Base-by-base conservation (phyloP, 2,113 vertebrate species). In the Mionectes macconnelli region DNA sequence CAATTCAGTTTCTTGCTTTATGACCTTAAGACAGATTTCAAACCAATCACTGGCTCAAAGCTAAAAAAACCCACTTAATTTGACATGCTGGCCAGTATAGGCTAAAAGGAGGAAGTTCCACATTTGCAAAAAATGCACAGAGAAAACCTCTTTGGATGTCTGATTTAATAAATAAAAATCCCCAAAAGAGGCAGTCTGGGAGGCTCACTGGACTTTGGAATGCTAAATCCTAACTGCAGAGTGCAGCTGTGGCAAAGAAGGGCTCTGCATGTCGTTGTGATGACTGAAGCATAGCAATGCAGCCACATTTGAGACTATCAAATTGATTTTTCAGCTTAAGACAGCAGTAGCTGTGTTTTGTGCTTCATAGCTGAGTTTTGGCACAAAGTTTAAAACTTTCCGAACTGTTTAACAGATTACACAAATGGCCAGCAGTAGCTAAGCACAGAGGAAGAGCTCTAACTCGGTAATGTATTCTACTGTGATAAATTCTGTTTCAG, bases 401-500 rank as follows among this genome's bases (percentile, higher is more conserved):
- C 50, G 39, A 90, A 83, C 79, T 93, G 70, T 95, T 90, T 66
- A 95, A 95, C 23, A 95, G 83, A 93, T 89, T 45, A 84, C 35
- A 93, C 53, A 50, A 94, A 79, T 0, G 2, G 53, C 33, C 74
- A 87, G 89, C 75, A 81, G 92, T 64, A 97, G 87, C 78, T 55
- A 91, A 59, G 64, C 35, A 84, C 31, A 37, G 35, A 89, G 35
- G 62, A 84, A 53, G 74, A 31, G 35, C 35, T 94, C 55, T 76
- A 42, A 23, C 73, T 93, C 69, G 23, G 75, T 95, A 91, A 96
- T 84, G 28, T 78, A 91, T 95, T 92, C 95, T 64, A 37, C 87
- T 93, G 68, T 35, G 88, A 96, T 84, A 94, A 86, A 95, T 88
- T 84, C 80, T 78, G 74, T 79, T 91, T 92, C 82, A 88, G 82